Evolutionary conservation across 1,140 invertebrate species (phyloP).

Genomic region (Palaemon carinicauda): DNA sequence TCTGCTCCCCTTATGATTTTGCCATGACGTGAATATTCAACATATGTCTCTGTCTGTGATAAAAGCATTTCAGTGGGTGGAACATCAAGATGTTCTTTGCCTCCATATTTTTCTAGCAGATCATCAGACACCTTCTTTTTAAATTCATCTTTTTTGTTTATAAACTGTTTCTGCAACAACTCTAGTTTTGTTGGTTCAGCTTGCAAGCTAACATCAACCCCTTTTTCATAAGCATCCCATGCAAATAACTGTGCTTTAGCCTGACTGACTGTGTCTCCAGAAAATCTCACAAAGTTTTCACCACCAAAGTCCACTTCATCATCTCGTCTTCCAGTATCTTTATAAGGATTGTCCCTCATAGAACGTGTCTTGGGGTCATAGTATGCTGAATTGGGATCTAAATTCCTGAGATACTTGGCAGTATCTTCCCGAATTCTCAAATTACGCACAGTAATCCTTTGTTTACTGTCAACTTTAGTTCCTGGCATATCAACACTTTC

Average conservation of each 20-base stretch:
- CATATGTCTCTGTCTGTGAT: slow-evolving; percentile 95
- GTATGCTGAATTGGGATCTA: slow-evolving; percentile 96
- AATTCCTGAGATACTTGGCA: slow-evolving; percentile 96
- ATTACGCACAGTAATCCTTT: slow-evolving; percentile 97
- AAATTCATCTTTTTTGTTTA: slow-evolving; percentile 86
- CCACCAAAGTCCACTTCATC: slow-evolving; percentile 89
- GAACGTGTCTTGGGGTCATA: slow-evolving; percentile 99
- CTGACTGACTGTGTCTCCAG: slow-evolving; percentile 91
- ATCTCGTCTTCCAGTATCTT: slow-evolving; percentile 68
- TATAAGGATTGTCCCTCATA: slow-evolving; percentile 98
- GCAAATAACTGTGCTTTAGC: slow-evolving; percentile 94
- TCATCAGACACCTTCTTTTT: slow-evolving; percentile 79
- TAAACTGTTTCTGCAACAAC: slow-evolving; percentile 87
- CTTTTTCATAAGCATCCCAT: slow-evolving; percentile 95
- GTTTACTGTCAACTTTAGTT: slow-evolving; percentile 98
- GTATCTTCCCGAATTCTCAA: slow-evolving; percentile 98
- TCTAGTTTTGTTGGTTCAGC: slow-evolving; percentile 98
- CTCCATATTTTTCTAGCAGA: slow-evolving; percentile 88
- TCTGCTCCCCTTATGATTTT: slow-evolving; percentile 87
- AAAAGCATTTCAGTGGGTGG: slow-evolving; percentile 86
- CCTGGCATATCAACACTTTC: slow-evolving; percentile 98
- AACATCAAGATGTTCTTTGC: slow-evolving; percentile 87
- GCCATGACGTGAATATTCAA: slow-evolving; percentile 94
- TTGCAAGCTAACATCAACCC: slow-evolving; percentile 94
- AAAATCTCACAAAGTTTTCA: slow-evolving; percentile 94